Evolutionary conservation across 2,888 invertebrate genomes (phyloP), one percentile per base, ranked within the genome.

Genomic region (Epicampocera succincta): DNA sequence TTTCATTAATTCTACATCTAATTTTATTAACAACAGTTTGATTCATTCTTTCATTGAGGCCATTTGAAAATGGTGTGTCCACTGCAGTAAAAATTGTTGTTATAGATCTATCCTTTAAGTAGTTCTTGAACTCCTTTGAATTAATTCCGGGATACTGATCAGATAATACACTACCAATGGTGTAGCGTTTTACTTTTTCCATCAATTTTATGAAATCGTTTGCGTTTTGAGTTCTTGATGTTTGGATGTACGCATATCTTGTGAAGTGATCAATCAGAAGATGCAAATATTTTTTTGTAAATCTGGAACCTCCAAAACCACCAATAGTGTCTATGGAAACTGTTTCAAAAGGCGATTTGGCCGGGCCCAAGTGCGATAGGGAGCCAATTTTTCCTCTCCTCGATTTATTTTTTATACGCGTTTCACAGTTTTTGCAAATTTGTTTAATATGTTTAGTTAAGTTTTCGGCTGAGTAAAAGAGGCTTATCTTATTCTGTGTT

Each of bases 231-330:
- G 29, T 58, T 46, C 58, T 69, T 38, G 76, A 76, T 12, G 80
- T 77, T 33, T 80, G 69, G 9, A 83, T 84, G 46, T 66, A 86
- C 11, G 87, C 88, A 61, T 84, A n/a, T n/a, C n/a, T n/a, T n/a
- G 85, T 86, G 40, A 86, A 87, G 60, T 88, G 86, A 68, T 89
- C 87, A 29, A 84, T 85, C 65, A 87, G 76, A 6, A 88, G 84
- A 79, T 87, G 88, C 46, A 87, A 56, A 66, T 87, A 87, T 86
- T 85, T 87, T 78, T 87, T 87, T 85, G 85, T 85, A n/a, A 87
- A 88, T 25, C 87, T 63, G 54, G 84, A 84, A 52, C 87, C 86
- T 33, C 87, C 87, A 84, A 88, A 88, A 17, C 87, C 86, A 21
- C 88, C 87, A 17, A 88, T 85, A 9, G 87, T 86, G 66, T 88